Base-by-base conservation (phyloP, 2,797 vertebrate species). In the Rousettus madagascariensis region DNA sequence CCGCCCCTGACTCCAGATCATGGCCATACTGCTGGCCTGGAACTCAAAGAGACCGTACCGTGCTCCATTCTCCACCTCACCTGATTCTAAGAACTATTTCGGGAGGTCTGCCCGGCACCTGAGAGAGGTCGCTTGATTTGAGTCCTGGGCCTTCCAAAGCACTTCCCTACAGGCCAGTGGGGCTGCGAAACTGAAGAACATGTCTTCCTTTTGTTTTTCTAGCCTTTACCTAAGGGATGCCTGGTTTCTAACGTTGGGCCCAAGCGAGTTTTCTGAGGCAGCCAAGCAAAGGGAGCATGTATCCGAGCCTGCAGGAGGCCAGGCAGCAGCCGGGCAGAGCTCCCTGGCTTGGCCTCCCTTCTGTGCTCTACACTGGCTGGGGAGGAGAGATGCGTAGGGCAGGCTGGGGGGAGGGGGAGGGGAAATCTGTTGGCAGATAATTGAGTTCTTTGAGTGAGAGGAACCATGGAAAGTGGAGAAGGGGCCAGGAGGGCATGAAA, bases 381-480 rank as follows among this genome's bases (percentile, higher is more conserved):
- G 84, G n/a, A 49, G 77, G 79, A 55, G 22, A 68, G 66, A 71
- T 85, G 28, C 63, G 61, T 69, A 80, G 72, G 38, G 9, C 6
- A 2, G 66, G 49, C n/a, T 79, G 24, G 1, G 15, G 75, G 78
- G 38, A 36, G 79, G 91, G 80, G 80, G 59, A 57, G 53, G 85
- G 66, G 69, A 65, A 75, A 49, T 94, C 78, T 90, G 22, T 51
- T 30, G 57, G 65, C 82, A 97, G 82, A 95, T 95, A 94, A 96
- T 96, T 59, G 90, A 96, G 93, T 87, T 96, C 97, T 97, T 97
- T 97, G 97, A 97, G 91, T 88, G 93, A 93, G 72, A 92, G 79
- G 90, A 65, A 84, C 69, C 82, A 46, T 95, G 93, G 82, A 95
- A 95, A 96, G 83, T 74, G 69, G 85, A 92, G 82, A 86, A 95